Conservation (phyloP, 2,888 invertebrate species). For the Drosophila gaucha region DNA sequence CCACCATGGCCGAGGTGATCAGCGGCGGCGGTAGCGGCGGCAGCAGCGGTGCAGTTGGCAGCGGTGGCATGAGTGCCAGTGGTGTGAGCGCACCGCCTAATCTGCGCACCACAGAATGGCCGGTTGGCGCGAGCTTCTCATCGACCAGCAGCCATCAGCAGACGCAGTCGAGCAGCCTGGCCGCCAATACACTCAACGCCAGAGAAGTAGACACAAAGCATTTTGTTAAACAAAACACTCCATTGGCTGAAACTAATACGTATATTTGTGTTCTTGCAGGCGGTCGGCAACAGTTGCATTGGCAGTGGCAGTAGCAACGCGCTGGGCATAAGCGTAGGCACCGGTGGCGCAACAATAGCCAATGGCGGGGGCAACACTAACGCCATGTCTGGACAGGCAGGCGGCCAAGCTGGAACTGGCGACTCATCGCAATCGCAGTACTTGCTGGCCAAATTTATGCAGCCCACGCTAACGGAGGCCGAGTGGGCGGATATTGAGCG, state of each 20-base stretch:
- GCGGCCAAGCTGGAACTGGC: slow-evolving; percentile 56
- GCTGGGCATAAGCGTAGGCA: slow-evolving; percentile 76
- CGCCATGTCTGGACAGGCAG: slow-evolving; percentile 48
- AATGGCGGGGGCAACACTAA: slow-evolving; percentile 62
- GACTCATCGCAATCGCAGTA: slow-evolving; percentile 81
- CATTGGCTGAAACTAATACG: slow-evolving; percentile 3
- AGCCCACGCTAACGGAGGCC: slow-evolving; percentile 85
- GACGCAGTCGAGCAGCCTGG: slow-evolving; percentile 82
- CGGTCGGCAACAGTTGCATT: slow-evolving; percentile 71
- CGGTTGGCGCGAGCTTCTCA: slow-evolving; percentile 80
- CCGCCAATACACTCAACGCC: slow-evolving; percentile 82
- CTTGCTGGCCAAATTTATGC: slow-evolving; percentile 86
- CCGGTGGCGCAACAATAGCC: slow-evolving; percentile 63
- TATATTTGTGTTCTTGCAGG: slow-evolving; percentile 45
- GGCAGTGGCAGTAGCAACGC: slow-evolving; percentile 70
- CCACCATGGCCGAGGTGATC: slow-evolving; percentile 85
- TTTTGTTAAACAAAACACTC: not conserved
- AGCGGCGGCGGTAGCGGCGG: slow-evolving; percentile 82
- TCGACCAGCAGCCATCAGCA: slow-evolving; percentile 82
- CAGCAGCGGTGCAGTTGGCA: slow-evolving; percentile 62
- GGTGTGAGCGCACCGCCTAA: slow-evolving; percentile 67
- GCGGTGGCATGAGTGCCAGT: slow-evolving; percentile 63
- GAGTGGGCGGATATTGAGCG: slow-evolving; percentile 86
- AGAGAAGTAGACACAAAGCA: slow-evolving; percentile 77
- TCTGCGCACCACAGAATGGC: slow-evolving; percentile 83